A percentile compares a stretch with the other conserved stretches of the same genome.
Evolutionary conservation across 1,140 invertebrate genomes (phyloP).

Genomic region (Drosophila guanche): DNA sequence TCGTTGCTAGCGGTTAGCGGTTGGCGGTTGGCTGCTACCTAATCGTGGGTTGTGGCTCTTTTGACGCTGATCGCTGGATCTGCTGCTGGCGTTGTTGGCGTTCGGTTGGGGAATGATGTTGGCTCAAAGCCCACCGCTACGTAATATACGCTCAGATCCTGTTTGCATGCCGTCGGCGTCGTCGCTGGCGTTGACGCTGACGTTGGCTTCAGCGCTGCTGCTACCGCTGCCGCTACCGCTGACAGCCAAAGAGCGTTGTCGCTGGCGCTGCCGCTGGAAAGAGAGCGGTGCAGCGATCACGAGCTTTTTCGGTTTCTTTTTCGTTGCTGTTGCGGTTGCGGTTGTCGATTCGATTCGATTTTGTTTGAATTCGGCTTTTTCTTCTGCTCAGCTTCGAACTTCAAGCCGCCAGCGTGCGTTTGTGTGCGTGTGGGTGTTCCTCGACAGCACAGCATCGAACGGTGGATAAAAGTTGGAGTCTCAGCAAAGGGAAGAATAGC

Average conservation of each 20-base stretch:
- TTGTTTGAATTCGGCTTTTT: conserved; percentile 26
- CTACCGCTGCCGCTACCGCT: conserved; percentile 6
- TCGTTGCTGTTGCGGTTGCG: conserved; percentile 13
- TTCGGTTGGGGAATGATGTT: conserved; percentile 78
- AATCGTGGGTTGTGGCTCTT: conserved; percentile 4
- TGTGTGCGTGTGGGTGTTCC: conserved; percentile 32
- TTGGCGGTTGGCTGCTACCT: conserved; percentile 37
- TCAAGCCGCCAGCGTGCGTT: neutral
- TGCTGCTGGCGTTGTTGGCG: conserved; percentile 57
- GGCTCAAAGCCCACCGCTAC: conserved; percentile 78
- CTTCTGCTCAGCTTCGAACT: conserved; percentile 19
- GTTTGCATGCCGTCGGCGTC: conserved; percentile 74
- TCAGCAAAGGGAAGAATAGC: neutral
- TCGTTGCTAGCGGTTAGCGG: conserved; percentile 45
- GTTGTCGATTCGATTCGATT: neutral
- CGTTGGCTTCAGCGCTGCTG: neutral
- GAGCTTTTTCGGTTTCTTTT: conserved; percentile 44
- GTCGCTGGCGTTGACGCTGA: conserved; percentile 14
- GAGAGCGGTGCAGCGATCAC: conserved; percentile 36
- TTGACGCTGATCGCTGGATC: conserved; percentile 48
- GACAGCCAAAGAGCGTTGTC: neutral
- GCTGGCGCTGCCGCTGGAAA: conserved; percentile 12
- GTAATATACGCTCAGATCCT: conserved; percentile 83
- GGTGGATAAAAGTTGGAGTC: conserved; percentile 15
- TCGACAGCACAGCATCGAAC: conserved; percentile 36